Conservation (phyloP, 1,140 invertebrate genomes). For the Orchesella cincta region DNA sequence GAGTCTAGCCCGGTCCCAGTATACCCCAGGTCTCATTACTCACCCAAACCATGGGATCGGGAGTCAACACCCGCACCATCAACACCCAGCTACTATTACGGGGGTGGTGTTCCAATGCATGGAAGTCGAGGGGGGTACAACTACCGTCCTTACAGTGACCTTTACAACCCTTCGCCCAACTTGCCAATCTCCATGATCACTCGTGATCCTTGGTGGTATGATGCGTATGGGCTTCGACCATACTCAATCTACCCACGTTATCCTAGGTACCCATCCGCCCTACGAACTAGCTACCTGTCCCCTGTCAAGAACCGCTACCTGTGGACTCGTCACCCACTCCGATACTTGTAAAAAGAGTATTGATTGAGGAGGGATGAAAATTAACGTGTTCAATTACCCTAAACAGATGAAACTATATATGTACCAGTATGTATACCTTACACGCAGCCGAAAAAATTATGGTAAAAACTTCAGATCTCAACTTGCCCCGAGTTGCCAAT, state of each 20-base stretch:
- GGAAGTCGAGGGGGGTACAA: constrained; percentile 62
- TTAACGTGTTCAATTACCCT: not conserved
- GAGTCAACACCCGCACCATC: not conserved
- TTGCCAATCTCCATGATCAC: constrained; percentile 75
- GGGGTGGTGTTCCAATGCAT: constrained; percentile 11
- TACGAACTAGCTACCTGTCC: constrained; percentile 81
- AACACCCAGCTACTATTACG: constrained; percentile 7
- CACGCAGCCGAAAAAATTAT: too few relatives aligned
- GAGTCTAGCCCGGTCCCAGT: not conserved
- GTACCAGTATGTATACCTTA: too few relatives aligned
- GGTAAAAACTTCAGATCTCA: too few relatives aligned
- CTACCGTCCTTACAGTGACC: constrained; percentile 68
- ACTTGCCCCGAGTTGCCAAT: too few relatives aligned
- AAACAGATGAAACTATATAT: too few relatives aligned
- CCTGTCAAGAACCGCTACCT: constrained; percentile 83
- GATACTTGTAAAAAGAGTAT: constrained; percentile 64
- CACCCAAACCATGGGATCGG: not conserved
- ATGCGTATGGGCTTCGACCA: constrained; percentile 74
- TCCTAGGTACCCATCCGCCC: constrained; percentile 72
- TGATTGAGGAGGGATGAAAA: not conserved
- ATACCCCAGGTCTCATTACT: constrained; percentile 23
- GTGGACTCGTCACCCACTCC: constrained; percentile 82
- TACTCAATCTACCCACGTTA: constrained; percentile 62
- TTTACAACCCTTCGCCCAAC: constrained; percentile 73
- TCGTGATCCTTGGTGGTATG: constrained; percentile 82